A percentile compares a stretch with the other conserved stretches of the same genome.
Evolutionary conservation across 1,140 invertebrate species (phyloP).

Genomic region (Solenopsis invicta): DNA sequence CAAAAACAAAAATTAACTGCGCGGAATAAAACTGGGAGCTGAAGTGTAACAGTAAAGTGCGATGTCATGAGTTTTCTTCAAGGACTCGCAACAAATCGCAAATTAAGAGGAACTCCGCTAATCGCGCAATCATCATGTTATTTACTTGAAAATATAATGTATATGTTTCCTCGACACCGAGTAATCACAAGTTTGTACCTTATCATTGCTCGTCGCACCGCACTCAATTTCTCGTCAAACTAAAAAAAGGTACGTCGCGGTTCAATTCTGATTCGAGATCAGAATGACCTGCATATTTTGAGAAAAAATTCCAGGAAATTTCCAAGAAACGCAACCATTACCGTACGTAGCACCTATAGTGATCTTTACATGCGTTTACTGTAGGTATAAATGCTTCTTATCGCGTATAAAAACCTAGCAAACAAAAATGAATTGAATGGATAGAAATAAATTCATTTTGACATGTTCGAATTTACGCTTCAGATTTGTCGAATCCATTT

Average conservation of each 20-base stretch:
- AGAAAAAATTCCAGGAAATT: conserved; percentile 22
- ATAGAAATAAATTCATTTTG: too few relatives aligned
- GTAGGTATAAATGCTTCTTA: background rate
- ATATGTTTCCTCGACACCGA: conserved; percentile 10
- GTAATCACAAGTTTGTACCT: conserved; percentile 40
- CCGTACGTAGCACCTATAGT: background rate
- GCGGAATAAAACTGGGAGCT: conserved; percentile 8
- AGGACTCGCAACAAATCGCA: conserved; percentile 14
- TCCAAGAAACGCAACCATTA: conserved; percentile 39
- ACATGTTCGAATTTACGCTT: too few relatives aligned
- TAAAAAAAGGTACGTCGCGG: conserved; percentile 16
- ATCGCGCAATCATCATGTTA: conserved; percentile 44
- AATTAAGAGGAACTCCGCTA: conserved; percentile 48
- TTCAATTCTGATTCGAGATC: conserved; percentile 9
- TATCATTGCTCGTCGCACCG: conserved; percentile 37
- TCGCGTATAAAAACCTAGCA: background rate
- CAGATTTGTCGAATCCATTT: too few relatives aligned
- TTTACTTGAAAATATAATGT: conserved; percentile 47
- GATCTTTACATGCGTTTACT: background rate
- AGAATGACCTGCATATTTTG: conserved; percentile 44
- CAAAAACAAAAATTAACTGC: conserved; percentile 33
- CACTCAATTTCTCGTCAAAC: conserved; percentile 45
- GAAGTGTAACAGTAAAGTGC: conserved; percentile 13
- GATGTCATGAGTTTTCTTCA: conserved; percentile 19
- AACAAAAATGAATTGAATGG: too few relatives aligned